Conservation (phyloP, 2,888 invertebrate species). For the Ceratothoa steindachneri region DNA sequence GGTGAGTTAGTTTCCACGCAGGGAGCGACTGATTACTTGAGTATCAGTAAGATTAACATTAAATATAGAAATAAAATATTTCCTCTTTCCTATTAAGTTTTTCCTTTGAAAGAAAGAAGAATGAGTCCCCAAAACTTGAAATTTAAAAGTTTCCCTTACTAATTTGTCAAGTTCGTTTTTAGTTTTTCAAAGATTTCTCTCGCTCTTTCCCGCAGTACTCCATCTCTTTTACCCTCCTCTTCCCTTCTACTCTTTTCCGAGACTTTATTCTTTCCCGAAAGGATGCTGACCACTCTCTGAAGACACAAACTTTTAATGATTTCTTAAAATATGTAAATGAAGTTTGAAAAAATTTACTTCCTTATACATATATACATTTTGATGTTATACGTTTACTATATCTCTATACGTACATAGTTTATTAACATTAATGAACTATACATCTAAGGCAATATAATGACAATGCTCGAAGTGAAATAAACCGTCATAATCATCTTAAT, state of each 20-base stretch:
- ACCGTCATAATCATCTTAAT: too few relatives aligned
- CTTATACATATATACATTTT: too few relatives aligned
- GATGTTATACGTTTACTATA: background rate
- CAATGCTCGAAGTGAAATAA: too few relatives aligned
- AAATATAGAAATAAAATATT: too few relatives aligned
- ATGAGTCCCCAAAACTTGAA: background rate
- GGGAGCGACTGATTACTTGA: too few relatives aligned
- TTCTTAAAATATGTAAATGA: conserved; percentile 10
- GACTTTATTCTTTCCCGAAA: conserved; percentile 4
- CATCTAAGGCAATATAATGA: too few relatives aligned
- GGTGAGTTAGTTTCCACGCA: too few relatives aligned
- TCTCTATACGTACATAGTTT: background rate
- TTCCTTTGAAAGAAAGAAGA: too few relatives aligned
- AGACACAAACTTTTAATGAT: conserved; percentile 13
- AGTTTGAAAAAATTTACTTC: background rate
- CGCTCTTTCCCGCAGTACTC: background rate
- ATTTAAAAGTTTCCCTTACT: background rate
- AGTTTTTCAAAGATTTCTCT: background rate
- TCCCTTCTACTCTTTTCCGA: background rate
- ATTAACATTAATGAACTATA: too few relatives aligned
- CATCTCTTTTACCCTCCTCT: background rate
- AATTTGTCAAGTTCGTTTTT: background rate
- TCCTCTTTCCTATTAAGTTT: too few relatives aligned
- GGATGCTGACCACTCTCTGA: conserved; percentile 9
- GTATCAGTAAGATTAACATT: too few relatives aligned